A percentile compares a stretch with the other conserved stretches of the same genome.
Evolutionary conservation across 1,140 invertebrate genomes (phyloP).

Genomic region (Caerostris darwini): DNA sequence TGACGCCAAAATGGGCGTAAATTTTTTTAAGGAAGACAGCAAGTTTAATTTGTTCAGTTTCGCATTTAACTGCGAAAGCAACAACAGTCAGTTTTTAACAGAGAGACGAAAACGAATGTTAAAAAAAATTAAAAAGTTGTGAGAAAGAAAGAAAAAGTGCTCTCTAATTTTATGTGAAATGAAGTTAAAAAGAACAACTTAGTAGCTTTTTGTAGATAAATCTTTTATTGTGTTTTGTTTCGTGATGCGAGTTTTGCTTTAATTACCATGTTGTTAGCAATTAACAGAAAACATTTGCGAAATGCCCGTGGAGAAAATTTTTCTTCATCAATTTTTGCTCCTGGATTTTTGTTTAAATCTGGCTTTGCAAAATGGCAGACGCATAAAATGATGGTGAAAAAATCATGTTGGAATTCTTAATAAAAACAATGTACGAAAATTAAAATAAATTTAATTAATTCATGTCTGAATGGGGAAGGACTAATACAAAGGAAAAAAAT

Average conservation of each 20-base stretch:
- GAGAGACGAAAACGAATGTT: not conserved
- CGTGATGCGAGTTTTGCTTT: conserved; percentile 24
- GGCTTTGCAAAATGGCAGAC: not conserved
- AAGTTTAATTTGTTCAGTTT: conserved; percentile 62
- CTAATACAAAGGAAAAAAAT: not conserved
- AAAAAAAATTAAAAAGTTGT: not conserved
- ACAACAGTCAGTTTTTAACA: conserved; percentile 25
- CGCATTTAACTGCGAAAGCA: conserved; percentile 28
- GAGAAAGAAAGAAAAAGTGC: not conserved
- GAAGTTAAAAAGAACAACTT: conserved; percentile 68
- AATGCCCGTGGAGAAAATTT: conserved; percentile 44
- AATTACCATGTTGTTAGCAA: conserved; percentile 62
- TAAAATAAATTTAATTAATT: conserved; percentile 71
- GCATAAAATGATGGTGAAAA: conserved; percentile 2
- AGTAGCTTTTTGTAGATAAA: not conserved
- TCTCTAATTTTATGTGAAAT: conserved; percentile 44
- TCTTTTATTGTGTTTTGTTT: conserved; percentile 12
- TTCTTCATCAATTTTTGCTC: not conserved
- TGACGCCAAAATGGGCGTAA: conserved; percentile 8
- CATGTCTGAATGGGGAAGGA: conserved; percentile 16
- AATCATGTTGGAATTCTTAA: conserved; percentile 58
- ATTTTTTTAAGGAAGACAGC: not conserved
- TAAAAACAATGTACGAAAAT: conserved; percentile 55
- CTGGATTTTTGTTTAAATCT: not conserved
- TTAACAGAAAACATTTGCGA: conserved; percentile 40